Conservation (phyloP, 2,888 invertebrate genomes). For the Hipparchia sbordonii region DNA sequence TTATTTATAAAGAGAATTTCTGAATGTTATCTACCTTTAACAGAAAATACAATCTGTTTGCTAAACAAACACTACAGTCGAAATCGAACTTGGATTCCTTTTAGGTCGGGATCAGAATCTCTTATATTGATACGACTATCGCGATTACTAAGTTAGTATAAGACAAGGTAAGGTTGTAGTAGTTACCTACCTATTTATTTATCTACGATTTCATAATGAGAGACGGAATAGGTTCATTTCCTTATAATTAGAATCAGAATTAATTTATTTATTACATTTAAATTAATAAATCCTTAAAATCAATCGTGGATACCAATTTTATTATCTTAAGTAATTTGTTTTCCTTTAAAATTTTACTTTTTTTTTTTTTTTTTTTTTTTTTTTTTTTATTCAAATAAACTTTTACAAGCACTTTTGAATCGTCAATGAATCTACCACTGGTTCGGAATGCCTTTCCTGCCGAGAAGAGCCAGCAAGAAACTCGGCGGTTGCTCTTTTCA, state of each 20-base stretch:
- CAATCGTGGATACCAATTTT: not conserved
- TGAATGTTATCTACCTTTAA: not conserved
- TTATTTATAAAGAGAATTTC: not conserved
- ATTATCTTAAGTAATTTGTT: not conserved
- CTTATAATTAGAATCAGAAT: too few species aligned
- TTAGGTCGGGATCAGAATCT: not conserved
- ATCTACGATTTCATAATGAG: not conserved
- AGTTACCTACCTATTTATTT: not conserved
- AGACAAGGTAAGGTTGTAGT: not conserved
- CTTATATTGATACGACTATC: not conserved
- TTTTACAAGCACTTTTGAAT: too few species aligned
- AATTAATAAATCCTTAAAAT: not conserved
- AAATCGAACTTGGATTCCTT: not conserved
- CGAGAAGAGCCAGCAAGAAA: too few species aligned
- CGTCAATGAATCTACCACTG: too few species aligned
- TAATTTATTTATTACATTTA: too few species aligned
- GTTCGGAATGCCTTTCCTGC: too few species aligned
- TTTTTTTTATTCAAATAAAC: too few species aligned
- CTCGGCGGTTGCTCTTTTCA: too few species aligned
- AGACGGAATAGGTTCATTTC: not conserved
- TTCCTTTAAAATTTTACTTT: too few species aligned
- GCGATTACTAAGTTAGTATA: conserved; percentile 12
- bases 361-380: too few species aligned
- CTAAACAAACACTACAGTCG: not conserved
- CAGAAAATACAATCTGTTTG: not conserved